These are phyloP conservation scores for Nematolebias whitei DNA, from an alignment of 2,113 vertebrate species.

Conservation along the genomic window DNA sequence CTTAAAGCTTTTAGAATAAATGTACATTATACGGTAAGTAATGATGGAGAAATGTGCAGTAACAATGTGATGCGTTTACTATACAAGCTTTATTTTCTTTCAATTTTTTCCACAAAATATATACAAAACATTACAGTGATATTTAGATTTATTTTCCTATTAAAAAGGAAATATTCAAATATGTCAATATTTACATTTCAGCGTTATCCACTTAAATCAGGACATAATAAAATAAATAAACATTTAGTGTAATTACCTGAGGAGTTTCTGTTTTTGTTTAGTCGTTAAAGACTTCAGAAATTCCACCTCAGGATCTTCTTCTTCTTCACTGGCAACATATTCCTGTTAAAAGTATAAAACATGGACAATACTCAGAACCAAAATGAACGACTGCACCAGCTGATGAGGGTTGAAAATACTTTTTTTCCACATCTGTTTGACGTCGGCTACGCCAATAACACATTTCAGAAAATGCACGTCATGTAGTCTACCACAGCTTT, in stretches of 20 bases:
- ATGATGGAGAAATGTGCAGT: too few relatives aligned
- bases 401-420: not conserved
- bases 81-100: too few relatives aligned
- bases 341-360: constrained; percentile 75
- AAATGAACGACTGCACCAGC: not conserved
- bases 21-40: too few relatives aligned
- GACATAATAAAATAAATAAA: not conserved
- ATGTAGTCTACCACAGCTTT: constrained; percentile 70
- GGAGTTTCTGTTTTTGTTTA: constrained; percentile 96
- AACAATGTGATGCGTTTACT: too few relatives aligned
- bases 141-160: too few relatives aligned
- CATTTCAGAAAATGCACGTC: not conserved
- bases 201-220: not conserved
- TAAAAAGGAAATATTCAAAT: too few relatives aligned
- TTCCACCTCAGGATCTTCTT: constrained; percentile 96
- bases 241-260: constrained; percentile 80
- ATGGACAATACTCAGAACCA: not conserved
- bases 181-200: too few relatives aligned
- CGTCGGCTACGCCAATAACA: constrained; percentile 58
- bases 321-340: constrained; percentile 93
- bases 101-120: too few relatives aligned
- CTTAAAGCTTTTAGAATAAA: too few relatives aligned
- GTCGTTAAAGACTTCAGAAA: constrained; percentile 96
- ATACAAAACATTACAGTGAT: too few relatives aligned
- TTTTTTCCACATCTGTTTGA: constrained; percentile 32